These are phyloP conservation scores for Vanessa atalanta DNA, from an alignment of 1,140 invertebrate species.

Conservation along the genomic window DNA sequence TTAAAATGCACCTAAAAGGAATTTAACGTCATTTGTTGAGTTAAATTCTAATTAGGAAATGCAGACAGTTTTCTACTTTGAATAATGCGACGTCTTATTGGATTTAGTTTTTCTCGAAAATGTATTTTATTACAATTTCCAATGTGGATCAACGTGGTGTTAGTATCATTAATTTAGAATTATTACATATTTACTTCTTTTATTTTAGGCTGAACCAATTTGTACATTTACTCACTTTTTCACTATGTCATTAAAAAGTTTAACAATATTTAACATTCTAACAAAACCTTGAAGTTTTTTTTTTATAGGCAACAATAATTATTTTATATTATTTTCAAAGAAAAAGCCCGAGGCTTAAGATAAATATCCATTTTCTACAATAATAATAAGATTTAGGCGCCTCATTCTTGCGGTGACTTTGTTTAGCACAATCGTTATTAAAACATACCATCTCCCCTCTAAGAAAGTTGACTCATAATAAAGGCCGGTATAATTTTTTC, in stretches of 20 bases:
- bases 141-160: no score
- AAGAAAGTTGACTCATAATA: slow-evolving; percentile 82
- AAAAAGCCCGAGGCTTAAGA: slow-evolving; percentile 21
- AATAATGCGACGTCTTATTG: not conserved
- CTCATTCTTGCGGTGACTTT: slow-evolving; percentile 59
- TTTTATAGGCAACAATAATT: slow-evolving; percentile 5
- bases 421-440: slow-evolving; percentile 75
- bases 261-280: not conserved
- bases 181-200: not conserved
- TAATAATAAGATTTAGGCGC: slow-evolving; percentile 42
- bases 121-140: no score
- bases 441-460: slow-evolving; percentile 76
- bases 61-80: not conserved
- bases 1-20: slow-evolving; percentile 35
- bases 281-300: not conserved
- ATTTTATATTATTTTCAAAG: slow-evolving; percentile 2
- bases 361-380: slow-evolving; percentile 33
- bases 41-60: slow-evolving; percentile 26
- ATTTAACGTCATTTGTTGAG: slow-evolving; percentile 25
- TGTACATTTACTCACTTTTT: no score
- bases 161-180: not conserved
- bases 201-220: not conserved
- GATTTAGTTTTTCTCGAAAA: not conserved
- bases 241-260: no score
- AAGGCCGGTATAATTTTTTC: slow-evolving; percentile 81